phyloP scores from a whole-genome alignment of 2,888 invertebrate genomes.

The Macropis europaea region DNA sequence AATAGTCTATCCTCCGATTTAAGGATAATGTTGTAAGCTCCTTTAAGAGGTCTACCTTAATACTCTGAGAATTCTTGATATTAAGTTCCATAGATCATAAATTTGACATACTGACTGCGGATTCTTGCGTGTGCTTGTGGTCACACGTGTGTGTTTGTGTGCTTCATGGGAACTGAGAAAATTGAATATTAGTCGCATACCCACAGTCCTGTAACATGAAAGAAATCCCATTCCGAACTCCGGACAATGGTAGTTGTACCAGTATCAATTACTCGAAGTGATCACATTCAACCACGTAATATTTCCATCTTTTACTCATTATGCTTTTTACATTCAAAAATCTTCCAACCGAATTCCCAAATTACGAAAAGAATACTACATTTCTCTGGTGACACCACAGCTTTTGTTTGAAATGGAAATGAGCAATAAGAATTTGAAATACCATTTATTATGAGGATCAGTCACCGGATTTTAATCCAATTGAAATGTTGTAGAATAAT shows the following conservation, averaged over 20 bases:
- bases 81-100: slow-evolving; percentile 63
- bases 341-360: neutral
- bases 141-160: neutral
- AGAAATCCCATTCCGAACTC: slow-evolving; percentile 44
- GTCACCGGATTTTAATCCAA: too few species aligned
- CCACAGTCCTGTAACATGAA: slow-evolving; percentile 46
- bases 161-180: slow-evolving; percentile 38
- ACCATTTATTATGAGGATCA: too few species aligned
- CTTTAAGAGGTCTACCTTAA: slow-evolving; percentile 28
- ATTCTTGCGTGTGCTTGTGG: slow-evolving; percentile 10
- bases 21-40: slow-evolving; percentile 43
- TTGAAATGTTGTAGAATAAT: too few species aligned
- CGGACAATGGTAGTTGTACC: slow-evolving; percentile 64
- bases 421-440: too few species aligned
- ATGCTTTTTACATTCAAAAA: neutral
- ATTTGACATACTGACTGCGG: slow-evolving; percentile 49
- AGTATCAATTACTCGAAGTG: slow-evolving; percentile 74
- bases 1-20: slow-evolving; percentile 18
- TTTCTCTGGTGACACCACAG: too few species aligned
- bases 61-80: slow-evolving; percentile 53
- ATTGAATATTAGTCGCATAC: slow-evolving; percentile 67
- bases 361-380: too few species aligned
- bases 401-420: too few species aligned
- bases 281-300: slow-evolving; percentile 63
- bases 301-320: slow-evolving; percentile 55